Conservation (phyloP, 2,113 vertebrate species). For the Peucedramus taeniatus region DNA sequence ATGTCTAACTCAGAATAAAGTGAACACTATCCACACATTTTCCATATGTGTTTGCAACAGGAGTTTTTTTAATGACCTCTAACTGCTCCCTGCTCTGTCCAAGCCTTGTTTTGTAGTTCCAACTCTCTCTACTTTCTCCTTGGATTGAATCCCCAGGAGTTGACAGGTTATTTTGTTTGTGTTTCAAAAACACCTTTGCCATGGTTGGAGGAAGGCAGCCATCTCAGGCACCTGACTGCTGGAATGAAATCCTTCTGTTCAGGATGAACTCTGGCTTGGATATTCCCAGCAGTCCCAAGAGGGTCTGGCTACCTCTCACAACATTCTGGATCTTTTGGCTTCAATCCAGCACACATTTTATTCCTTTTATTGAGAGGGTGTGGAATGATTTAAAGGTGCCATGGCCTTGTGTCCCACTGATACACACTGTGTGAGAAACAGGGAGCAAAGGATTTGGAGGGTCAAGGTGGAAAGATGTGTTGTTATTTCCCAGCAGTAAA, state of each 20-base stretch:
- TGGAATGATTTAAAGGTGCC: background rate
- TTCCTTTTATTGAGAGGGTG: background rate
- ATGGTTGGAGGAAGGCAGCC: background rate
- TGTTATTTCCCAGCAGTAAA: background rate
- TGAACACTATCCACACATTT: background rate
- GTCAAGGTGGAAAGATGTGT: background rate
- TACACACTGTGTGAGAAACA: accelerated
- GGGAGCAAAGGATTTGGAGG: background rate
- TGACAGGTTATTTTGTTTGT: background rate
- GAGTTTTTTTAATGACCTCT: background rate
- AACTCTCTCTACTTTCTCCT: background rate
- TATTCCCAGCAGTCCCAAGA: background rate
- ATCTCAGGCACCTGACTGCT: background rate
- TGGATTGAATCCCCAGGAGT: background rate
- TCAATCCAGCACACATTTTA: background rate
- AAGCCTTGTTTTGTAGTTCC: background rate
- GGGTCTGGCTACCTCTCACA: background rate
- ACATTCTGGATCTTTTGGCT: background rate
- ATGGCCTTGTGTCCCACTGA: background rate
- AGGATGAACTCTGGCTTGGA: background rate
- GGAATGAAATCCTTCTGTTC: background rate
- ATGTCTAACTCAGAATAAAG: background rate
- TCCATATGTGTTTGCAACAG: background rate
- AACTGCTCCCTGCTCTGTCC: background rate
- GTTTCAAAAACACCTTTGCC: background rate